Evolutionary conservation across 1,140 invertebrate species (phyloP), one percentile per base, ranked within the genome.

Genomic region (Atta texana): DNA sequence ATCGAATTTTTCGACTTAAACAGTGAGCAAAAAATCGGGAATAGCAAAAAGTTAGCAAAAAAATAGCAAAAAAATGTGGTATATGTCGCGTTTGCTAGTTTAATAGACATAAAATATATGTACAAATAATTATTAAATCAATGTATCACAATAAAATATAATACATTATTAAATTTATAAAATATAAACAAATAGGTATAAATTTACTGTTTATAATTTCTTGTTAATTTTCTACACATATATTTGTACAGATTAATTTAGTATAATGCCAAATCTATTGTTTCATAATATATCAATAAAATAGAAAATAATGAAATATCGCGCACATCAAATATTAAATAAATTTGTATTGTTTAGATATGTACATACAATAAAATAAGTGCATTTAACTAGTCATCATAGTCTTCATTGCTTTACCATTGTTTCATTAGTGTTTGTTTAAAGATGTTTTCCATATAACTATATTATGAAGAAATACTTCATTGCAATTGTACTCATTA

Each of bases 401-500:
- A 3, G 7, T 3, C 61, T 49, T 18, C 10, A 77, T 49, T 49
- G 18, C 10, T 4, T 63, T 77, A 16, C 4, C 16, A 31, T 77
- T 64, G 16, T 2, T 59, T 39, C 39, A 59, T 77, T 57, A 28
- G 4, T 49, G 14, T 53, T 44, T 44, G 8, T 44, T 44, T 44
- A 10, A 44, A 10, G 39, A 44, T 44, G 39, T 39, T 39, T 44
- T 44, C 39, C 2, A 44, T 18, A 16, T 16, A 18, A 44, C 57
- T 24, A 31, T 16, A 34, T n/a, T 21, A 31, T 64, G 8, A 44
- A 1, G 10, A 64, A 24, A 28, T 16, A 51, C 5, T 21, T 76
- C 44, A 76, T 76, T 77, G 61, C 16, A 31, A 77, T 51, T 24
- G 1, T 53, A 14, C 16, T 31, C 28, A 14, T 66, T 28, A 66